Evolutionary conservation across 2,797 vertebrate species (phyloP).

Genomic region (Crenuchus spilurus): DNA sequence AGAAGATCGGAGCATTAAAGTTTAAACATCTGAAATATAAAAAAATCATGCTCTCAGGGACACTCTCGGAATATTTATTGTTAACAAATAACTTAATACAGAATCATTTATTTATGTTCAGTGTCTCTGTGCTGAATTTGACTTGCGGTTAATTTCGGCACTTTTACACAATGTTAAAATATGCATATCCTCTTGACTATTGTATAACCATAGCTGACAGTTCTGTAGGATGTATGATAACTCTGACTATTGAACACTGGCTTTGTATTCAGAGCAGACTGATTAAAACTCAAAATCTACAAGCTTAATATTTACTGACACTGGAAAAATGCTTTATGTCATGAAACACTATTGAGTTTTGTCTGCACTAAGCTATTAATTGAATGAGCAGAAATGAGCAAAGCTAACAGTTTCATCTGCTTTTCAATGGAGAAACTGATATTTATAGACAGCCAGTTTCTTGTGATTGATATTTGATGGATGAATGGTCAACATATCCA

Average conservation of each 20-base stretch:
- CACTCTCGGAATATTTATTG: conserved; percentile 79
- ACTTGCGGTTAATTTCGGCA: conserved; percentile 70
- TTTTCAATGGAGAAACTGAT: too few relatives aligned
- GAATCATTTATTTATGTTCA: conserved; percentile 76
- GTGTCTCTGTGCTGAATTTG: conserved; percentile 60
- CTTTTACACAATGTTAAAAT: conserved; percentile 72
- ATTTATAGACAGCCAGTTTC: too few relatives aligned
- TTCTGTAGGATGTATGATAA: conserved; percentile 57
- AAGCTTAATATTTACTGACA: conserved; percentile 4
- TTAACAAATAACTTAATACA: conserved; percentile 82
- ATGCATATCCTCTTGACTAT: conserved; percentile 69
- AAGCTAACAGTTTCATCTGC: background rate
- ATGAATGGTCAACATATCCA: too few relatives aligned
- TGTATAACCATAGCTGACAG: conserved; percentile 57
- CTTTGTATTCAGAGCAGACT: conserved; percentile 51
- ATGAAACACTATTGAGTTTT: background rate
- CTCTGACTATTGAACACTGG: conserved; percentile 48
- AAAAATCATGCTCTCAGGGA: conserved; percentile 76
- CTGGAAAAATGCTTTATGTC: background rate
- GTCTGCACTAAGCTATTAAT: background rate
- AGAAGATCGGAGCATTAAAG: conserved; percentile 75
- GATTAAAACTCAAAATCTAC: background rate
- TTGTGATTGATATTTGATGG: too few relatives aligned
- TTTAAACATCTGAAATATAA: conserved; percentile 77
- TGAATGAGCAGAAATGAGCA: background rate